These are phyloP conservation scores for Hippocampus comes DNA, from an alignment of 2,113 vertebrate genomes.

Conservation along the genomic window DNA sequence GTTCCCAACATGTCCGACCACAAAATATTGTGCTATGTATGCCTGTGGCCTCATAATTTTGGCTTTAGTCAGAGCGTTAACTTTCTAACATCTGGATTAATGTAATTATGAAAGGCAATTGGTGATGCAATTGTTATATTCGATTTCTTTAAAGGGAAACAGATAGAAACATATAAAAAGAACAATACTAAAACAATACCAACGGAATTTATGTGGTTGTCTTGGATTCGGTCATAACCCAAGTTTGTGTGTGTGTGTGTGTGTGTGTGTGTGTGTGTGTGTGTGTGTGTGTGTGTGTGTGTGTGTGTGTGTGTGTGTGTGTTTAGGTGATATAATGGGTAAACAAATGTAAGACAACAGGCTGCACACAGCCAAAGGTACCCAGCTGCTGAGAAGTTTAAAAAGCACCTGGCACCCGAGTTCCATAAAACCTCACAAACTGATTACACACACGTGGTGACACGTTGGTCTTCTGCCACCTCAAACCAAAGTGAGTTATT, in stretches of 20 bases:
- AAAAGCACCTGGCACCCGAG: slow-evolving; percentile 50
- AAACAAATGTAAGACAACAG: slow-evolving; percentile 10
- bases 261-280: too few relatives aligned
- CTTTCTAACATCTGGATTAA: neutral
- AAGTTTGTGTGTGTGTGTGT: neutral
- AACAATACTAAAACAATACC: neutral
- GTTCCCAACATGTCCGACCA: neutral
- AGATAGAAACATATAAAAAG: neutral
- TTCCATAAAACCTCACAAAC: slow-evolving; percentile 36
- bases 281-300: neutral
- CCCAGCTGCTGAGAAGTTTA: slow-evolving; percentile 57
- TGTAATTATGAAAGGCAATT: neutral
- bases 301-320: neutral
- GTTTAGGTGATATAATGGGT: slow-evolving; percentile 3
- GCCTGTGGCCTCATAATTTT: neutral
- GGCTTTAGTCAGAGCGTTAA: neutral
- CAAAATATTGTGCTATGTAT: neutral
- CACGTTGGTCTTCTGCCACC: slow-evolving; percentile 24
- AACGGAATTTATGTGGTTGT: neutral
- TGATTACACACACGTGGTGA: slow-evolving; percentile 22
- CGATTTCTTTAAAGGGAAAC: neutral
- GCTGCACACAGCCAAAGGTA: slow-evolving; percentile 23
- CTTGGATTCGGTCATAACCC: neutral
- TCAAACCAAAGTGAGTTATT: slow-evolving; percentile 31
- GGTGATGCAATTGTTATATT: neutral